Evolutionary conservation across 2,797 vertebrate species (phyloP).

Genomic region (Triplophysa yarkandensis): DNA sequence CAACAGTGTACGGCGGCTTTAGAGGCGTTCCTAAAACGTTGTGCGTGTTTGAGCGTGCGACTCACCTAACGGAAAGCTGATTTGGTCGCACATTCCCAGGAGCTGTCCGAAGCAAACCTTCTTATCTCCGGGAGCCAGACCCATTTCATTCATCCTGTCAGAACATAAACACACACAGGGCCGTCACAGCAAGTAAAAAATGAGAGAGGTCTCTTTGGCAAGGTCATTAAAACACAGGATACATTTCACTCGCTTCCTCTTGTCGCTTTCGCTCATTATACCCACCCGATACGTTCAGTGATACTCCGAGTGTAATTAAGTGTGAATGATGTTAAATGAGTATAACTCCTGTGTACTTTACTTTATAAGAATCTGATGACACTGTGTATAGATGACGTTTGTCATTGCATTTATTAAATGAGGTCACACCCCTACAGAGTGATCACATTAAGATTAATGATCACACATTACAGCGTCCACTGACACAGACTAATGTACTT

Average conservation of each 20-base stretch:
- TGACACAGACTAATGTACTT: slow-evolving; percentile 43
- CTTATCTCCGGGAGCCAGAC: slow-evolving; percentile 74
- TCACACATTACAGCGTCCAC: slow-evolving; percentile 22
- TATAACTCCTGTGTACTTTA: slow-evolving; percentile 1
- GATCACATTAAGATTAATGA: slow-evolving; percentile 39
- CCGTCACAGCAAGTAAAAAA: slow-evolving; percentile 11
- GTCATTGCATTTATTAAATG: slow-evolving; percentile 44
- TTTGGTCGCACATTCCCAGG: slow-evolving; percentile 87
- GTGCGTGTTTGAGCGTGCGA: background rate
- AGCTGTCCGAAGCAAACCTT: slow-evolving; percentile 85
- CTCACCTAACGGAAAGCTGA: slow-evolving; percentile 85
- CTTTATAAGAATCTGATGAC: slow-evolving; percentile 4
- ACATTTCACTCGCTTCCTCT: slow-evolving; percentile 23
- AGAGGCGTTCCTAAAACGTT: background rate
- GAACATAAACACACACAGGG: slow-evolving; percentile 24
- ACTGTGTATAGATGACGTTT: slow-evolving; percentile 29
- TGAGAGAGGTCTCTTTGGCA: slow-evolving; percentile 20
- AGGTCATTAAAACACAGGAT: slow-evolving; percentile 32
- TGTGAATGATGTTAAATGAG: slow-evolving; percentile 18
- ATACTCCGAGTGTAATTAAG: slow-evolving; percentile 25
- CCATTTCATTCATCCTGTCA: slow-evolving; percentile 80
- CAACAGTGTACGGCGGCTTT: background rate
- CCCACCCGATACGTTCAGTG: slow-evolving; percentile 14
- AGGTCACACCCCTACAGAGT: slow-evolving; percentile 41
- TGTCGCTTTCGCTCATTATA: slow-evolving; percentile 24